These are phyloP conservation scores for Pentamera pediparva DNA, from an alignment of 53 echinoderm and acorn worm species.

Conservation along the genomic window DNA sequence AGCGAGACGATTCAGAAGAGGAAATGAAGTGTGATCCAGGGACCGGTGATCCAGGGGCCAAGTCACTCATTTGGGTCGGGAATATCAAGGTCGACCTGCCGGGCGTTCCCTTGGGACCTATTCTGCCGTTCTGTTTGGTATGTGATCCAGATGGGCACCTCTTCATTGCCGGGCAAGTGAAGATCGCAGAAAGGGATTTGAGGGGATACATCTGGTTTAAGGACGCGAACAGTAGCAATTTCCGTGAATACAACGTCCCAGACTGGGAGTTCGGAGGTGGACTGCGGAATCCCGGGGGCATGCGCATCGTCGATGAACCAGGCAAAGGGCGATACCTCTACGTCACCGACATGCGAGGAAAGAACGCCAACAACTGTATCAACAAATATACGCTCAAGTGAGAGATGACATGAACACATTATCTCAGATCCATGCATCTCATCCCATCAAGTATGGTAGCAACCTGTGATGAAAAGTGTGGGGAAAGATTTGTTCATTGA, in stretches of 20 bases:
- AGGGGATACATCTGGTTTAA: conserved; percentile 18
- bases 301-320: neutral
- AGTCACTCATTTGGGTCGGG: neutral
- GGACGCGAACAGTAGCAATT: neutral
- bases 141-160: neutral
- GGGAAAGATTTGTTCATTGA: no score
- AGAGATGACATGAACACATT: no score
- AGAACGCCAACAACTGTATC: conserved; percentile 15
- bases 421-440: no score
- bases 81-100: neutral
- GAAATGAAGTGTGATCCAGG: no score
- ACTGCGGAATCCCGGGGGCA: conserved; percentile 16
- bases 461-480: no score
- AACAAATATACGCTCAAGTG: conserved; percentile 3
- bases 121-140: conserved; percentile 10
- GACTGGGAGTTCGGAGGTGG: conserved; percentile 18
- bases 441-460: no score
- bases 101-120: neutral
- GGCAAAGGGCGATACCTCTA: neutral
- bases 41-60: neutral
- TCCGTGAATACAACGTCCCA: neutral
- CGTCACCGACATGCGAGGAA: conserved; percentile 21
- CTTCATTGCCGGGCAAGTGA: conserved; percentile 7
- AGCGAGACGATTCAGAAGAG: no score
- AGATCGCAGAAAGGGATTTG: neutral